Evolutionary conservation across 2,888 invertebrate genomes (phyloP).

Genomic region (Alloscopus bannaensis): DNA sequence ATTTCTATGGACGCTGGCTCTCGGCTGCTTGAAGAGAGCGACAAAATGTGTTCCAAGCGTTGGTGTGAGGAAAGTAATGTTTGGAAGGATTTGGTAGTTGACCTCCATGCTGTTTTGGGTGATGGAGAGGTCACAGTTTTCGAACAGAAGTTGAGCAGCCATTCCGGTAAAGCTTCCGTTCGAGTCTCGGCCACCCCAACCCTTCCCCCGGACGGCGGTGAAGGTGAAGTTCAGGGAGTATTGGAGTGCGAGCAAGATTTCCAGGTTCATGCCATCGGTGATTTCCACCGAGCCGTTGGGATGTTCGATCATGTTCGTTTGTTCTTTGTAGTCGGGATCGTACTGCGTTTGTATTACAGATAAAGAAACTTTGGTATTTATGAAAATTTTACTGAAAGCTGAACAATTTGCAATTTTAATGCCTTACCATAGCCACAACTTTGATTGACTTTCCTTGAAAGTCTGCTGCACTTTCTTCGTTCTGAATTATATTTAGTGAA

Average conservation of each 20-base stretch:
- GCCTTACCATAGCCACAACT: too few species aligned
- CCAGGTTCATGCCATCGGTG: slow-evolving; percentile 43
- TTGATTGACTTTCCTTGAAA: too few species aligned
- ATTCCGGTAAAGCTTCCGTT: slow-evolving; percentile 56
- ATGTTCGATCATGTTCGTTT: slow-evolving; percentile 16
- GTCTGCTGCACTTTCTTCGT: too few species aligned
- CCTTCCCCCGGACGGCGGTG: slow-evolving; percentile 42
- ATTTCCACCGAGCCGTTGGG: slow-evolving; percentile 37
- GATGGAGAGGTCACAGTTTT: slow-evolving; percentile 42
- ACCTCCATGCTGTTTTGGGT: slow-evolving; percentile 48
- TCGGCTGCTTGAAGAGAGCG: slow-evolving; percentile 62
- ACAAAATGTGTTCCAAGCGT: slow-evolving; percentile 27
- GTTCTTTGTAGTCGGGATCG: slow-evolving; percentile 42
- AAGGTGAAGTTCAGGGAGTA: slow-evolving; percentile 47
- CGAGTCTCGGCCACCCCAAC: slow-evolving; percentile 43
- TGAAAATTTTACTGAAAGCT: too few species aligned
- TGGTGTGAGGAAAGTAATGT: slow-evolving; percentile 52
- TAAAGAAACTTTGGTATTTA: too few species aligned
- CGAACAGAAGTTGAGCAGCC: slow-evolving; percentile 38
- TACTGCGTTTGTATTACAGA: too few species aligned
- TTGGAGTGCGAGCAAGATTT: slow-evolving; percentile 37
- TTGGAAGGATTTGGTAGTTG: slow-evolving; percentile 34
- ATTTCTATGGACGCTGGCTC: neutral
- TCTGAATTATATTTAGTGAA: too few species aligned
- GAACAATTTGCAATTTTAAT: too few species aligned